These are phyloP conservation scores for Catamblyrhynchus diadema DNA, from an alignment of 2,797 vertebrate genomes.

Conservation along the genomic window DNA sequence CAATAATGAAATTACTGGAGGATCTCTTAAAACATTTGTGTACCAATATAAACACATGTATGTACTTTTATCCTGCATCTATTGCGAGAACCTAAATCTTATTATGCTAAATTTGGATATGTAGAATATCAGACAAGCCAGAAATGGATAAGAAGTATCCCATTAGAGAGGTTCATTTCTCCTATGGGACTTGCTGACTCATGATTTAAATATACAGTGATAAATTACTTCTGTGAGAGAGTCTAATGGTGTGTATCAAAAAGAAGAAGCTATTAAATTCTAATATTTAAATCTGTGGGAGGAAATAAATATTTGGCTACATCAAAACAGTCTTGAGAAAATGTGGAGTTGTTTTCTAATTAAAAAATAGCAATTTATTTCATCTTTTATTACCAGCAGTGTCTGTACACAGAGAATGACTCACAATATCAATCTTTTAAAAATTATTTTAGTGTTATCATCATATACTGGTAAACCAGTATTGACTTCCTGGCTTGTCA, in stretches of 20 bases:
- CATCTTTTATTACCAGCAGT: background rate
- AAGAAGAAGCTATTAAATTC: background rate
- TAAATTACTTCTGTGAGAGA: background rate
- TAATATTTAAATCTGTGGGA: background rate
- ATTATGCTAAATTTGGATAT: background rate
- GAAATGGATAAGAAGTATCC: background rate
- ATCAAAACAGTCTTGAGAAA: background rate
- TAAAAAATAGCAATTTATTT: background rate
- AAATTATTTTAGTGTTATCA: background rate
- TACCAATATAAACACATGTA: background rate
- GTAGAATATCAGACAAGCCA: background rate
- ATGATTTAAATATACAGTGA: background rate
- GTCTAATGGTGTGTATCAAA: background rate
- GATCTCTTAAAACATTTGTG: background rate
- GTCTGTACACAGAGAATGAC: background rate
- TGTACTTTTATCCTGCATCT: background rate
- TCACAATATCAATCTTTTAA: background rate
- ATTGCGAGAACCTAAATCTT: background rate
- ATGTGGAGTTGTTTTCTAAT: background rate
- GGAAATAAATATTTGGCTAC: background rate
- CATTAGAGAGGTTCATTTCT: background rate
- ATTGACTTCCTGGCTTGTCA: constrained; percentile 9
- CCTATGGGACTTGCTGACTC: constrained; percentile 11
- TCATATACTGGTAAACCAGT: background rate
- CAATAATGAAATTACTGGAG: background rate